Percentiles rank a stretch among this genome's conserved stretches.
These are phyloP conservation scores for Sebastolobus altivelis DNA, from an alignment of 2,797 vertebrate species.

Conservation along the genomic window DNA sequence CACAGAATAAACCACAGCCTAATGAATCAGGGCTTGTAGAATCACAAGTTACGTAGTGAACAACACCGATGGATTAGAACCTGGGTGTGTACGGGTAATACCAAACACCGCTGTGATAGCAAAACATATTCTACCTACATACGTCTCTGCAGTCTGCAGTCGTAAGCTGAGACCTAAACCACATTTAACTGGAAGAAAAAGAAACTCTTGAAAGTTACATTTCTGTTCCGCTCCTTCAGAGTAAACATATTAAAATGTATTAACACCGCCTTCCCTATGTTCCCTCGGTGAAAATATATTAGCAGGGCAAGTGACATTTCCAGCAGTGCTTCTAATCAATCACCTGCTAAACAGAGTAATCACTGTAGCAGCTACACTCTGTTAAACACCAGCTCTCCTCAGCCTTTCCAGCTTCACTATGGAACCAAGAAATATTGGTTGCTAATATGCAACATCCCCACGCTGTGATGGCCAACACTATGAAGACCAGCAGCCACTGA, in stretches of 20 bases:
- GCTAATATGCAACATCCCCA: constrained; percentile 59
- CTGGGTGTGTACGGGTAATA: constrained; percentile 18
- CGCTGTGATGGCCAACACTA: constrained; percentile 38
- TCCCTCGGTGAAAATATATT: constrained; percentile 79
- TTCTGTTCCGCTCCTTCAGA: constrained; percentile 44
- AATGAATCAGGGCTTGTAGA: constrained; percentile 50
- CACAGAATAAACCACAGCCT: constrained; percentile 43
- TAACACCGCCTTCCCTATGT: constrained; percentile 71
- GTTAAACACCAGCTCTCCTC: constrained; percentile 77
- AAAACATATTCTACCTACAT: constrained; percentile 23
- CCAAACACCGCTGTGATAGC: constrained; percentile 17
- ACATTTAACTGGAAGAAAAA: constrained; percentile 19
- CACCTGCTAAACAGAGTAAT: constrained; percentile 84
- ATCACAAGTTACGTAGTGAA: constrained; percentile 47
- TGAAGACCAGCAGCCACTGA: constrained; percentile 39
- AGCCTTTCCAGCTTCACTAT: constrained; percentile 61
- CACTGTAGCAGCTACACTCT: constrained; percentile 80
- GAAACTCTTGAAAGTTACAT: constrained; percentile 48
- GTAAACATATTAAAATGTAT: constrained; percentile 76
- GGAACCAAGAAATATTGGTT: constrained; percentile 60
- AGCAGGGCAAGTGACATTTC: constrained; percentile 81
- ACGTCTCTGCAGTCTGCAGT: neutral
- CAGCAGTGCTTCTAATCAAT: constrained; percentile 82
- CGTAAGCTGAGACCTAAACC: constrained; percentile 13
- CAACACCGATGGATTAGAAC: constrained; percentile 31